phyloP scores from a whole-genome alignment of 37 sponge, comb jelly and placozoan species.

The Dysidea cf. avara region DNA sequence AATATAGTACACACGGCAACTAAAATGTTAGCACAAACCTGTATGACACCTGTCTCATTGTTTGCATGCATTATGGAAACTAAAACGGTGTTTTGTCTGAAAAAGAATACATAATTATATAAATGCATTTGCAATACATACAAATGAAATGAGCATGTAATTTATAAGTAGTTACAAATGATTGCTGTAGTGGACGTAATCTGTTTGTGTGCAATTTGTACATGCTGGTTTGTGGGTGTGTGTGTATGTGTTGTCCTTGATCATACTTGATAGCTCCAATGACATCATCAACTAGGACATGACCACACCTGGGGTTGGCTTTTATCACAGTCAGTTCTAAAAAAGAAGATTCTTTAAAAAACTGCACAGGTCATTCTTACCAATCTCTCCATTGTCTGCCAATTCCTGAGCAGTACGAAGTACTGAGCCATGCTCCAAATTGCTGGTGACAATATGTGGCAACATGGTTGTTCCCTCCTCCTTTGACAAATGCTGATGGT shows the following conservation, averaged over 20 bases:
- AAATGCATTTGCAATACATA: too few species aligned
- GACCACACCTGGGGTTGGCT: constrained; percentile 33
- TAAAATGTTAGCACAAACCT: constrained; percentile 32
- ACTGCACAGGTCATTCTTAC: constrained; percentile 3
- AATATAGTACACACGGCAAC: too few species aligned
- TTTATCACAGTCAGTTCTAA: constrained; percentile 36
- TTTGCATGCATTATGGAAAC: constrained; percentile 90
- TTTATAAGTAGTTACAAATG: too few species aligned
- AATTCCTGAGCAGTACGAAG: constrained; percentile 24
- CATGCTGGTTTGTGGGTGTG: too few species aligned
- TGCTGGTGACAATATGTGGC: constrained; percentile 74
- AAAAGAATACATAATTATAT: too few species aligned
- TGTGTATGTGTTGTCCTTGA: too few species aligned
- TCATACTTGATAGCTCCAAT: constrained; percentile 34
- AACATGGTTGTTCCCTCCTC: neutral
- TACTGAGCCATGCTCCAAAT: constrained; percentile 86
- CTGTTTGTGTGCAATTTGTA: too few species aligned
- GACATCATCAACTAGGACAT: constrained; percentile 41
- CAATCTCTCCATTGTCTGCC: constrained; percentile 42
- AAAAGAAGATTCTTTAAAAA: neutral
- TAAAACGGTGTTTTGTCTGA: constrained; percentile 62
- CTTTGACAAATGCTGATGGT: neutral
- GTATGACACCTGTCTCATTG: constrained; percentile 86
- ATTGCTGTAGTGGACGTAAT: too few species aligned
- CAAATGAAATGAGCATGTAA: too few species aligned